Evolutionary conservation across 2,113 vertebrate species (phyloP), one percentile per base, ranked within the genome.

Genomic region (Nothoprocta pentlandii): DNA sequence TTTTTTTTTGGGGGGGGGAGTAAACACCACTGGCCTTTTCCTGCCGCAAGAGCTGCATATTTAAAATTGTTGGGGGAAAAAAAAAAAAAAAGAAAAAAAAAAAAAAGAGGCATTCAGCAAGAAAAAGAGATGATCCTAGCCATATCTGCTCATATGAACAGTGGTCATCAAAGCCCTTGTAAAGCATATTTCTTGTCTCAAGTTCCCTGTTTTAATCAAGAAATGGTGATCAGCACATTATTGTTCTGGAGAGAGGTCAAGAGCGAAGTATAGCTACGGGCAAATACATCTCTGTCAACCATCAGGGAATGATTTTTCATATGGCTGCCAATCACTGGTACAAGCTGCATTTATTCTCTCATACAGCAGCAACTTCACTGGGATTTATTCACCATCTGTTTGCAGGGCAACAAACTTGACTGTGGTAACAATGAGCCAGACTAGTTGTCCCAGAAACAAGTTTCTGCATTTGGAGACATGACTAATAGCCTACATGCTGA

Each of bases 1-100:
- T 42, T 15, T 39, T 10, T 16, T 56, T 80, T 75, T 56, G 74
- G 70, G 19, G 30, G 34, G 34, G 34, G 34, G 34, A 34, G 34
- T 71, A 90, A 87, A 36, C 58, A 39, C 5, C 34, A 34, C 34
- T 30, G 17, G 4, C 2, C 10, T 63, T 41, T 83, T 80, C 71
- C 47, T 62, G 22, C 36, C 9, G 16, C 6, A 86, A 73, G 69
- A 21, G 3, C 10, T 41, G 75, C 8, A 22, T 61, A 23, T 6
- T 32, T 42, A 23, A 23, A 10, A 54, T 39, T 62, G 3, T 4
- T 4, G 2, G 3, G 7, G 12, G 3, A 53, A 17, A 30, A 3
- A 21, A 21, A 20, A 49, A 21, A 21, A 49, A 20, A 49, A 46
- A 20, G 47, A 21, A 47, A 47, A 23, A 49, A 49, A 49, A 49